These are phyloP conservation scores for Rousettus madagascariensis DNA, from an alignment of 2,797 vertebrate genomes.

Conservation along the genomic window DNA sequence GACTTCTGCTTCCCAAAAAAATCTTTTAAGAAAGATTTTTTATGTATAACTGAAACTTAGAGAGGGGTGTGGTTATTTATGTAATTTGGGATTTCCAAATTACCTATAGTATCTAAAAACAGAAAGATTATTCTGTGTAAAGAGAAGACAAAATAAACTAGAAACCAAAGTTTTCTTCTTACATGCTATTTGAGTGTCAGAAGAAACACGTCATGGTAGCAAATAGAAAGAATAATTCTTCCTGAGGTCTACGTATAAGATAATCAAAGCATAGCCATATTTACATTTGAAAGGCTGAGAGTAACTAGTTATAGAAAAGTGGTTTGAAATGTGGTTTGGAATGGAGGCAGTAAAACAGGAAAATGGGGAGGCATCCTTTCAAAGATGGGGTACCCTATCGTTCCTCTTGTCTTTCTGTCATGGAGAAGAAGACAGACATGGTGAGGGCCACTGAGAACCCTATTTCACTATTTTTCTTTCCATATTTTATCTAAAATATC, in stretches of 20 bases:
- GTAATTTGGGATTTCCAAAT: constrained; percentile 3
- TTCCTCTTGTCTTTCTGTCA: not conserved
- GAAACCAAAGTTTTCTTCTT: constrained; percentile 40
- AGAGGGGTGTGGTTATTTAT: constrained; percentile 9
- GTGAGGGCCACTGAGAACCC: not conserved
- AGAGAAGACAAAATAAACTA: constrained; percentile 16
- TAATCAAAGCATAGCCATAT: not conserved
- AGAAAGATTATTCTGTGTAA: not conserved
- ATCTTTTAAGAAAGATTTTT: not conserved
- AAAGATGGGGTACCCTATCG: not conserved
- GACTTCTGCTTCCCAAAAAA: constrained; percentile 58
- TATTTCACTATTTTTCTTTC: not conserved
- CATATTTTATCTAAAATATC: not conserved
- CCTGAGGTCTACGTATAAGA: not conserved
- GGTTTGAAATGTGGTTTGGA: not conserved
- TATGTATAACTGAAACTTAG: not conserved
- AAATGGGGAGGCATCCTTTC: not conserved
- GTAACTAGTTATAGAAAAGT: not conserved
- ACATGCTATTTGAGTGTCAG: not conserved
- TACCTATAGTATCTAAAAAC: not conserved
- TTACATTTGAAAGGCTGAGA: constrained; percentile 1
- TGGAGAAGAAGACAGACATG: not conserved
- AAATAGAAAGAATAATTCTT: not conserved
- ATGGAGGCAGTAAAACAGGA: not conserved
- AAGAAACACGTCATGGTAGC: not conserved